Evolutionary conservation across 1,140 invertebrate genomes (phyloP).

Genomic region (Aethina tumida): DNA sequence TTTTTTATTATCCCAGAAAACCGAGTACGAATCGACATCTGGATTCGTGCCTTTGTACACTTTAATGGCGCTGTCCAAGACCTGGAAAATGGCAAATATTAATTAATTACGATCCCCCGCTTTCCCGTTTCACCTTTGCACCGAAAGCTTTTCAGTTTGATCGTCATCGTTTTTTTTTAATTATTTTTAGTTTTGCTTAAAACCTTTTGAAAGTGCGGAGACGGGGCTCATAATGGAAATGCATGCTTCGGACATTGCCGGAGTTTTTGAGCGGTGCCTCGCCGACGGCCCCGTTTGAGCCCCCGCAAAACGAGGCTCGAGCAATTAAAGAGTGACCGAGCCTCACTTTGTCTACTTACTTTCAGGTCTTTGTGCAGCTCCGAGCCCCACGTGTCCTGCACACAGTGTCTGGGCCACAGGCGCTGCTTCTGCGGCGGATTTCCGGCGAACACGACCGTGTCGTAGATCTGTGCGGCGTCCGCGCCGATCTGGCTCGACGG

Average conservation of each 20-base stretch:
- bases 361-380: slow-evolving; percentile 87
- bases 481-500: slow-evolving; percentile 54
- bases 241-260: too few species aligned
- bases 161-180: too few species aligned
- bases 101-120: too few species aligned
- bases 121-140: neutral
- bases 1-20: slow-evolving; percentile 96
- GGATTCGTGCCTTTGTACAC: slow-evolving; percentile 92
- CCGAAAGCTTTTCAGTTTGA: too few species aligned
- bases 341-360: too few species aligned
- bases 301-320: too few species aligned
- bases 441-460: slow-evolving; percentile 86
- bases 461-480: slow-evolving; percentile 73
- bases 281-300: too few species aligned
- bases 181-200: too few species aligned
- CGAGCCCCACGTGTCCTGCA: slow-evolving; percentile 90
- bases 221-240: too few species aligned
- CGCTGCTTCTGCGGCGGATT: slow-evolving; percentile 73
- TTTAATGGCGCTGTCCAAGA: slow-evolving; percentile 63
- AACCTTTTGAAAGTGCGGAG: too few species aligned
- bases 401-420: slow-evolving; percentile 91
- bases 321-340: too few species aligned
- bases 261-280: too few species aligned
- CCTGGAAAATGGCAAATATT: slow-evolving; percentile 30
- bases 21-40: slow-evolving; percentile 94